These are phyloP conservation scores for Diogma glabrata DNA, from an alignment of 2,888 invertebrate species.

Conservation along the genomic window DNA sequence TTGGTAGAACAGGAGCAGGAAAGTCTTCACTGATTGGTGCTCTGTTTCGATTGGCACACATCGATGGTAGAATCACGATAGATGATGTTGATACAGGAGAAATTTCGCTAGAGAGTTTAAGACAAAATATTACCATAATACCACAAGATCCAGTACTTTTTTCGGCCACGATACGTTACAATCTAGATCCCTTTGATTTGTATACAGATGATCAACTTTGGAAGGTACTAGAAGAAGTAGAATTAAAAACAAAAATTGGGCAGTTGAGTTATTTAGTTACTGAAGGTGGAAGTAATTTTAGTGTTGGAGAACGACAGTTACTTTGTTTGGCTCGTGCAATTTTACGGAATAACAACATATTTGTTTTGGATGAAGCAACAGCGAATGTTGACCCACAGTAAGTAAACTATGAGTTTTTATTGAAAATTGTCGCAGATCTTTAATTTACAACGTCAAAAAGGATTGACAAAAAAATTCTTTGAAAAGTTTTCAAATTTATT, in stretches of 20 bases:
- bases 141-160: constrained; percentile 42
- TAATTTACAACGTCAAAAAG: too few species aligned
- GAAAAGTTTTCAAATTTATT: too few species aligned
- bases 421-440: too few species aligned
- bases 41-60: constrained; percentile 61
- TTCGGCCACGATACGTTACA: constrained; percentile 5
- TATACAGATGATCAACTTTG: constrained; percentile 33
- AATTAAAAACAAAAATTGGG: constrained; percentile 39
- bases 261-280: constrained; percentile 43
- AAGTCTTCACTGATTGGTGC: constrained; percentile 69
- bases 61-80: constrained; percentile 57
- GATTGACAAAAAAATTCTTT: too few species aligned
- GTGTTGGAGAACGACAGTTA: constrained; percentile 30
- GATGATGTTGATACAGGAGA: constrained; percentile 49
- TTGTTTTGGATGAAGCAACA: constrained; percentile 60
- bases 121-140: constrained; percentile 44
- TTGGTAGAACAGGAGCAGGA: constrained; percentile 76
- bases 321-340: constrained; percentile 56
- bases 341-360: constrained; percentile 46
- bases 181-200: constrained; percentile 26
- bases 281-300: constrained; percentile 48
- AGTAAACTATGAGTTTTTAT: too few species aligned
- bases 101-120: constrained; percentile 40
- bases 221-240: constrained; percentile 37
- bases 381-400: constrained; percentile 53